Evolutionary conservation across 1,140 invertebrate genomes (phyloP).

Genomic region (Vollenhovia emeryi): DNA sequence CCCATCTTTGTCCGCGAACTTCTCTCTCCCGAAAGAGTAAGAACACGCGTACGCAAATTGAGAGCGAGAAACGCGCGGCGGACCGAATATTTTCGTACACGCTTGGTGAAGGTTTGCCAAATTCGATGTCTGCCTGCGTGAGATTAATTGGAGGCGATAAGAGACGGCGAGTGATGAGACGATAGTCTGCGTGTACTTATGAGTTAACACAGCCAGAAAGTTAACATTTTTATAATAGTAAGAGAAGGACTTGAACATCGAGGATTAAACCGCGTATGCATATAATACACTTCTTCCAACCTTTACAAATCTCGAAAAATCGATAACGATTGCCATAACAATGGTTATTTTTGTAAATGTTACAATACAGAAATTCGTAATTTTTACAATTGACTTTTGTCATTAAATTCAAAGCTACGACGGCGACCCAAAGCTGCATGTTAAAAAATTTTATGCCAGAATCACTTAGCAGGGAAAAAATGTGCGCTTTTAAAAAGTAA

Average conservation of each 20-base stretch:
- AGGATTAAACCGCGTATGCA: not conserved
- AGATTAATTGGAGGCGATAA: constrained; percentile 20
- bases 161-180: not conserved
- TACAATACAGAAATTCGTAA: not conserved
- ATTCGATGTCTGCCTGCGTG: constrained; percentile 23
- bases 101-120: constrained; percentile 5
- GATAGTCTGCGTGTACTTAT: no score
- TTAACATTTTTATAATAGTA: not conserved
- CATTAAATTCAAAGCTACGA: not conserved
- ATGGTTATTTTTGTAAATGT: not conserved
- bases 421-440: not conserved
- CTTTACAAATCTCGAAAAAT: not conserved
- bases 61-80: constrained; percentile 25
- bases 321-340: not conserved
- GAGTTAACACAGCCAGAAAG: not conserved
- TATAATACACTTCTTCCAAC: not conserved
- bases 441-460: not conserved
- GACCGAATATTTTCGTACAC: constrained; percentile 43
- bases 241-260: not conserved
- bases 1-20: constrained; percentile 12
- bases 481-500: not conserved
- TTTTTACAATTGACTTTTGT: constrained; percentile 3
- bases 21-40: not conserved
- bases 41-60: constrained; percentile 17
- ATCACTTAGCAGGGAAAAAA: not conserved